Evolutionary conservation across 2,888 invertebrate species (phyloP).

Genomic region (Parasteatoda lunata): DNA sequence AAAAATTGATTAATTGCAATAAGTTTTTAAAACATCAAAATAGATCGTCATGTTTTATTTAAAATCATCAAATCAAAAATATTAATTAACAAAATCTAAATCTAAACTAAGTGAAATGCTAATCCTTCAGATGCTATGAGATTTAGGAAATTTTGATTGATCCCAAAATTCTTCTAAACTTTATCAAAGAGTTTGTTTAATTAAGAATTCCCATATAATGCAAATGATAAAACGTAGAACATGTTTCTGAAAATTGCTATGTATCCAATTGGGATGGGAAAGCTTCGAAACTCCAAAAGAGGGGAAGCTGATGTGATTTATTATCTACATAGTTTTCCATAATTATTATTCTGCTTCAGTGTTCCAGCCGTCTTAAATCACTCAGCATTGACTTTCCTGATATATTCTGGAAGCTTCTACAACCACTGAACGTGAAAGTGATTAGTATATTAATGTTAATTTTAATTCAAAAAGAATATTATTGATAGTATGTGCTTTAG

Average conservation of each 20-base stretch:
- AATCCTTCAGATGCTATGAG: too few species aligned
- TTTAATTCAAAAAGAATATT: too few species aligned
- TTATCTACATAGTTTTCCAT: constrained; percentile 34
- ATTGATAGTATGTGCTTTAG: too few species aligned
- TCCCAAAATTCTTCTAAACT: not conserved
- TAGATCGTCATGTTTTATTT: too few species aligned
- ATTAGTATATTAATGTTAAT: not conserved
- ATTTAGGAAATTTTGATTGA: too few species aligned
- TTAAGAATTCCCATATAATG: constrained; percentile 1
- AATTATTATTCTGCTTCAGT: constrained; percentile 57
- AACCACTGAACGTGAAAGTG: not conserved
- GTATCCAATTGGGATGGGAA: not conserved
- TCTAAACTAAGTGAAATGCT: too few species aligned
- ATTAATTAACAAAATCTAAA: too few species aligned
- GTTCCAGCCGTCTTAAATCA: constrained; percentile 23
- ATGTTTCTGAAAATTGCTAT: constrained; percentile 10
- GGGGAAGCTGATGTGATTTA: constrained; percentile 32
- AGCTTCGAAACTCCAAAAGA: not conserved
- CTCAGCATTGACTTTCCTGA: constrained; percentile 46
- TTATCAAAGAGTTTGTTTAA: not conserved
- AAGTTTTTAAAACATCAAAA: too few species aligned
- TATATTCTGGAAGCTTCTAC: constrained; percentile 25
- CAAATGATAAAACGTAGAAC: constrained; percentile 32
- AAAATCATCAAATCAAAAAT: too few species aligned
- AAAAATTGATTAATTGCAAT: too few species aligned